Evolutionary conservation across 2,113 vertebrate species (phyloP).

Genomic region (Nesoenas mayeri): DNA sequence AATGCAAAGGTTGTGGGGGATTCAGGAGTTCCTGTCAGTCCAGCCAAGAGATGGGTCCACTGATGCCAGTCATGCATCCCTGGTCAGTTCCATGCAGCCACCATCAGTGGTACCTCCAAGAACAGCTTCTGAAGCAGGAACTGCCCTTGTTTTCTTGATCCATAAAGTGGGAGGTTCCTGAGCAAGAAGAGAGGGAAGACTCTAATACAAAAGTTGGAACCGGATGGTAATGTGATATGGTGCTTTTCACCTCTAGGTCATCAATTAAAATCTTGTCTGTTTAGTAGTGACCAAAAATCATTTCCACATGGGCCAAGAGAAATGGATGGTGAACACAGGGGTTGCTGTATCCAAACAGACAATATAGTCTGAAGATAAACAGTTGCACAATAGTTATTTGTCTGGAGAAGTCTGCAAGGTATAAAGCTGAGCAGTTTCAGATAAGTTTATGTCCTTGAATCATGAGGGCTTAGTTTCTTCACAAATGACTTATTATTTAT

Average conservation of each 20-base stretch:
- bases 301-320: conserved; percentile 44
- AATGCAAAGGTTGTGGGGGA: neutral
- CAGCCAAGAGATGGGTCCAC: neutral
- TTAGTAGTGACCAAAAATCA: conserved; percentile 43
- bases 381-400: conserved; percentile 13
- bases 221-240: conserved; percentile 16
- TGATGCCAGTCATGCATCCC: neutral
- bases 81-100: neutral
- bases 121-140: neutral
- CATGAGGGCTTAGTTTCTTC: neutral
- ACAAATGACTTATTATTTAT: neutral
- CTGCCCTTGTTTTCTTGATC: neutral
- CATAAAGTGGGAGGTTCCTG: neutral
- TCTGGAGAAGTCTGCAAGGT: neutral
- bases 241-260: conserved; percentile 47
- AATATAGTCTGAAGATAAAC: conserved; percentile 21
- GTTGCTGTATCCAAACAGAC: conserved; percentile 33
- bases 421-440: neutral
- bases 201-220: neutral
- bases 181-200: neutral
- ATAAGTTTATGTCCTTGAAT: neutral
- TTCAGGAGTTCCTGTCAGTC: neutral
- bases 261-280: conserved; percentile 8
- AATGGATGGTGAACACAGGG: neutral
- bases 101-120: neutral